Evolutionary conservation across 1,140 invertebrate genomes (phyloP), one percentile per base, ranked within the genome.

Genomic region (Venustaconcha ellipsiformis): DNA sequence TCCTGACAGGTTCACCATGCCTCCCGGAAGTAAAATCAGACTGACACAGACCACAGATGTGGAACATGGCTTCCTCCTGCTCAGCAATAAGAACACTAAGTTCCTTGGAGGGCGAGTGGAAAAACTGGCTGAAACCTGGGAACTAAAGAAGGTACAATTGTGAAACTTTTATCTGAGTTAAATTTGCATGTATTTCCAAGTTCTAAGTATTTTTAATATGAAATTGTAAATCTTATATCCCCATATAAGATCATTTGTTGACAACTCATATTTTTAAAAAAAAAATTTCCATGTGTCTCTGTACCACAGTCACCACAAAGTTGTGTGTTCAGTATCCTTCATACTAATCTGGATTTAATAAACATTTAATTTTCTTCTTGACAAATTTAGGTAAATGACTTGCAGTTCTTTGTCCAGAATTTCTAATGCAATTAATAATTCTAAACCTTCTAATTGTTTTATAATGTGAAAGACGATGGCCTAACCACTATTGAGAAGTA

Each of bases 41-140:
- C 80, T 93, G 17, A 91, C 90, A 90, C 84, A 92, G 90, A 86
- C 87, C 0, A 88, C 92, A 89, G 82, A 82, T 23, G 83, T 92
- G n/a, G 91, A 92, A 75, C 94, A 94, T 88, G 94, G 93, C 82
- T 93, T 95, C 67, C 90, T 96, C 55, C 91, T 96, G 79, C 86
- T 98, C 14, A 92, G 90, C 71, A 91, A 94, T 18, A 90, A 86
- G 66, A 92, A 94, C 64, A 92, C 94, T 76, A 91, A 92, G 78
- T 88, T 96, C 37, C 90, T 97, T 18, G 95, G 96, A 55, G 96
- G 96, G 64, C 92, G 93, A 81, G 96, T 98, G 0, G 90, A 93
- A n/a, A 92, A 92, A 80, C 91, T 98, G 82, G 93, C 95, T 76
- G 95, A 97, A 84, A 96, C 96, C 88, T 97, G 96, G 96, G 94